Percentiles rank a stretch among this genome's conserved stretches.
Evolutionary conservation across 2,888 invertebrate genomes (phyloP).

Genomic region (Eucera pruinosa): DNA sequence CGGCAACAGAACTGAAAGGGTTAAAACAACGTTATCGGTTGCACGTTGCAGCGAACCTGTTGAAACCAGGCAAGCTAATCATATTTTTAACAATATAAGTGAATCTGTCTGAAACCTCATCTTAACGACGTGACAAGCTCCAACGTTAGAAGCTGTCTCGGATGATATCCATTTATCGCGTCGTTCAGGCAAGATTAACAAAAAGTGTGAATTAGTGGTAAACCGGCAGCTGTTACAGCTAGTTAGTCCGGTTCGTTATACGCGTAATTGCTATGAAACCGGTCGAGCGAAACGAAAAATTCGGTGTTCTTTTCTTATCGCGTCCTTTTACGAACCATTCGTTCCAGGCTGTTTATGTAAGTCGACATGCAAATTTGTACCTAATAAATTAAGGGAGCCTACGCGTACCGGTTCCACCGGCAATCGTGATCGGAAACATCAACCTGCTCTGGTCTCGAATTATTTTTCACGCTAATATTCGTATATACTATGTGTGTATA

Average conservation of each 20-base stretch:
- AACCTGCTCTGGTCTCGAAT: background rate
- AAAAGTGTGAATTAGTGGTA: constrained; percentile 24
- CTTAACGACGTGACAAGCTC: background rate
- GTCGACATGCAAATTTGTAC: constrained; percentile 40
- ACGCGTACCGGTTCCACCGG: constrained; percentile 36
- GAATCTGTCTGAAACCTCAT: background rate
- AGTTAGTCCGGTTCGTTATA: constrained; percentile 44
- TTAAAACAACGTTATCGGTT: too few species aligned
- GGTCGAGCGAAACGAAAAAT: constrained; percentile 34
- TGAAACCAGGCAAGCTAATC: too few species aligned
- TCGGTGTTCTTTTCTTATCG: constrained; percentile 31
- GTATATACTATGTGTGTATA: too few species aligned
- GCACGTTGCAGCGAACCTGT: too few species aligned
- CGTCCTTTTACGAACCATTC: constrained; percentile 1
- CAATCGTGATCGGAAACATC: constrained; percentile 3
- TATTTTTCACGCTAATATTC: background rate
- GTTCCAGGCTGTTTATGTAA: constrained; percentile 18
- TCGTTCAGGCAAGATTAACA: background rate
- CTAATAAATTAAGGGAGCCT: constrained; percentile 42
- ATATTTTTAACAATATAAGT: too few species aligned
- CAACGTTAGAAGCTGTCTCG: background rate
- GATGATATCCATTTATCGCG: constrained; percentile 22
- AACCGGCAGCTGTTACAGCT: constrained; percentile 6
- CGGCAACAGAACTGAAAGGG: too few species aligned
- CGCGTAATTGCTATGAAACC: constrained; percentile 49